Conservation (phyloP, 2,888 invertebrate genomes). For the Lacanobia oleracea region DNA sequence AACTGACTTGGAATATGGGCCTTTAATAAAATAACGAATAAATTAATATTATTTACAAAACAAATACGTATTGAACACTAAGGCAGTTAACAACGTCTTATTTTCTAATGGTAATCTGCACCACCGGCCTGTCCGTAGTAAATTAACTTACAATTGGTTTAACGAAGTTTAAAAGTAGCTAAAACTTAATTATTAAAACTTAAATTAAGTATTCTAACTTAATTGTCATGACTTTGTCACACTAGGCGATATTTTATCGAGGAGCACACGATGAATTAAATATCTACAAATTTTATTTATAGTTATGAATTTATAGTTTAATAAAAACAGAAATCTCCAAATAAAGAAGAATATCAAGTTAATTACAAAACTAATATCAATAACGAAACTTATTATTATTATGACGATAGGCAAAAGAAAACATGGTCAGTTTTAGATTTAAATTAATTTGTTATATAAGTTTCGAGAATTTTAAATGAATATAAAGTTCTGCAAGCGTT, state of each 20-base stretch:
- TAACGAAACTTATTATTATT: background rate
- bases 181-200: conserved; percentile 21
- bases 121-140: conserved; percentile 86
- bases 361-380: background rate
- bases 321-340: background rate
- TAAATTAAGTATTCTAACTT: conserved; percentile 14
- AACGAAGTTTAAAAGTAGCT: conserved; percentile 46
- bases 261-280: conserved; percentile 12
- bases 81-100: conserved; percentile 82
- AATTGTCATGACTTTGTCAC: conserved; percentile 44
- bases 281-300: conserved; percentile 12
- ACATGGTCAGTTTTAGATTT: background rate
- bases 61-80: conserved; percentile 80
- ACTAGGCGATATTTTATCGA: background rate
- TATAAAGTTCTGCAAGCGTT: background rate
- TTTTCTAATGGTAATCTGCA: conserved; percentile 89
- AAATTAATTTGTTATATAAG: background rate
- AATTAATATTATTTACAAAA: conserved; percentile 56
- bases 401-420: background rate
- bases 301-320: background rate
- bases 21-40: conserved; percentile 23
- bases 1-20: background rate
- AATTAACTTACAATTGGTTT: conserved; percentile 60
- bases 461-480: background rate
- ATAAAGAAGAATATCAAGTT: background rate